A percentile compares a stretch with the other conserved stretches of the same genome.
Conservation (phyloP, 2,113 vertebrate genomes). For the Marmota flaviventris region DNA sequence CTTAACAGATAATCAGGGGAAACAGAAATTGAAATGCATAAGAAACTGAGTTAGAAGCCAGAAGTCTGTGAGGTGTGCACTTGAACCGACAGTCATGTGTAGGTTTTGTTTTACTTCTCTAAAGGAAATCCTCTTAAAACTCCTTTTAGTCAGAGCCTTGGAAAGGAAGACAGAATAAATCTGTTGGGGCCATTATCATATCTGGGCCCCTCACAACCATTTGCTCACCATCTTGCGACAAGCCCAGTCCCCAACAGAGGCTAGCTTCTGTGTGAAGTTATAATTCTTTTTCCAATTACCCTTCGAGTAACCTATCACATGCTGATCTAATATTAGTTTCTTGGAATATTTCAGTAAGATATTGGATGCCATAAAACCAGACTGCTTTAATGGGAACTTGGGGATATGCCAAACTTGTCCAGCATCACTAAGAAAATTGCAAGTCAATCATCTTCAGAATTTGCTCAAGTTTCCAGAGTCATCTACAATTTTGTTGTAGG, state of each 20-base stretch:
- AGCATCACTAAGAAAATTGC: slow-evolving; percentile 12
- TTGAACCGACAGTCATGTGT: neutral
- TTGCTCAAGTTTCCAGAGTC: slow-evolving; percentile 23
- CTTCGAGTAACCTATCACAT: neutral
- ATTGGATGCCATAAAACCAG: slow-evolving; percentile 12
- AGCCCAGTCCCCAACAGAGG: neutral
- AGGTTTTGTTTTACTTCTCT: neutral
- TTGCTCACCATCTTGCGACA: neutral
- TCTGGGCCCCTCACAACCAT: neutral
- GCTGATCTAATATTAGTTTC: slow-evolving; percentile 56
- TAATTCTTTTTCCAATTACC: neutral
- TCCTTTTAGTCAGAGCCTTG: neutral
- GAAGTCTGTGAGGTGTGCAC: neutral
- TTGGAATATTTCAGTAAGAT: slow-evolving; percentile 21
- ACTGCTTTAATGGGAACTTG: slow-evolving; percentile 49
- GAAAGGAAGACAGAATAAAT: neutral
- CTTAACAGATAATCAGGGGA: neutral
- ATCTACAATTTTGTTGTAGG: slow-evolving; percentile 12
- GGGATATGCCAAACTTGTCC: neutral
- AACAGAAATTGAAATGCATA: neutral
- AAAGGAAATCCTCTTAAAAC: neutral
- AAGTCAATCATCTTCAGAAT: slow-evolving; percentile 32
- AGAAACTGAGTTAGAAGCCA: neutral
- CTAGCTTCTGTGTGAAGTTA: neutral
- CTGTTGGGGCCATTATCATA: neutral